Percentiles rank a stretch among this genome's conserved stretches.
Evolutionary conservation across 2,113 vertebrate species (phyloP).

Genomic region (Apodemus sylvaticus): DNA sequence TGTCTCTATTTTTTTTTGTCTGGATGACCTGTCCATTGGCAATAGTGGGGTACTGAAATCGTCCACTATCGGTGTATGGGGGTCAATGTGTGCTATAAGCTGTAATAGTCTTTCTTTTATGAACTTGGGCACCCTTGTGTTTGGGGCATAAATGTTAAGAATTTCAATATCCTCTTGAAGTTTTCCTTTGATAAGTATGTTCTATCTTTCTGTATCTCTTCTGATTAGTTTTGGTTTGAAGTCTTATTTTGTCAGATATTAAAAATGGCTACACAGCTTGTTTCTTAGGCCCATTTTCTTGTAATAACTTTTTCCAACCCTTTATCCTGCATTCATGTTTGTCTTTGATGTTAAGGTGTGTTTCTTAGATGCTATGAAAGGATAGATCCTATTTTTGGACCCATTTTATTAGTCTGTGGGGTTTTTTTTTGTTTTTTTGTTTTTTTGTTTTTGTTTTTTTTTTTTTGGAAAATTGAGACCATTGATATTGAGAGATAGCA

Average conservation of each 20-base stretch:
- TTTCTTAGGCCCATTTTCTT: background rate
- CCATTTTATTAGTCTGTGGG: background rate
- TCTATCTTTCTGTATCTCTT: background rate
- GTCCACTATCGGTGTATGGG: background rate
- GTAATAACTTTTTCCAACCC: background rate
- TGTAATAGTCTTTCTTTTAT: background rate
- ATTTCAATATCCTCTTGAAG: background rate
- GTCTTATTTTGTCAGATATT: background rate
- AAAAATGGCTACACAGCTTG: background rate
- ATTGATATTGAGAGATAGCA: background rate
- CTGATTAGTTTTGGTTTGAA: background rate
- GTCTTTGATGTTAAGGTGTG: background rate
- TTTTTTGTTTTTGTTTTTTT: too few species aligned
- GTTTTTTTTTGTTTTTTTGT: too few species aligned
- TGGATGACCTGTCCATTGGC: background rate
- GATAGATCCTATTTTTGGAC: background rate
- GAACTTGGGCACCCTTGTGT: background rate
- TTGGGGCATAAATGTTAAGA: background rate
- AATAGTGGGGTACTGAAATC: background rate
- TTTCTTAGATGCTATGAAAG: background rate
- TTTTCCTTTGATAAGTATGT: background rate
- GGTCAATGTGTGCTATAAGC: background rate
- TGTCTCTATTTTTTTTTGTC: background rate
- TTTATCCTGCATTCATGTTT: background rate
- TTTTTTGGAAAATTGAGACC: background rate